phyloP scores from a whole-genome alignment of 2,888 invertebrate genomes.

The Aphodius granarius region DNA sequence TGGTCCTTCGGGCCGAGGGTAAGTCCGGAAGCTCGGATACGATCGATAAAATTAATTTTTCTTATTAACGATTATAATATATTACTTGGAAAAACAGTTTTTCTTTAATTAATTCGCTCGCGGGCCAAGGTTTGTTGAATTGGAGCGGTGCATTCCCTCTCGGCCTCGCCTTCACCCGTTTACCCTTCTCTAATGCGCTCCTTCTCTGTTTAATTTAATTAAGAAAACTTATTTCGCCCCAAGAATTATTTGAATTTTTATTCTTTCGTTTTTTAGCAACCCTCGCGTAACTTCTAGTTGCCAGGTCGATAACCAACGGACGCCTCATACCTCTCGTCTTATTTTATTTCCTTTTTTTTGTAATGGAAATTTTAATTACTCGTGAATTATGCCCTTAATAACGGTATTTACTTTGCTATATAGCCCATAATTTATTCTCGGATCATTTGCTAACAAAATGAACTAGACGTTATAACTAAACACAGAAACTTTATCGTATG shows the following conservation, averaged over 20 bases:
- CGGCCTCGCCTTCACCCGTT: background rate
- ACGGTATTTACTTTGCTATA: background rate
- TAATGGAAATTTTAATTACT: conserved; percentile 15
- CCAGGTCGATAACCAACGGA: conserved; percentile 7
- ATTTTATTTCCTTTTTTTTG: conserved; percentile 12
- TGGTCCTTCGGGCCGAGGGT: background rate
- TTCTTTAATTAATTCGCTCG: conserved; percentile 49
- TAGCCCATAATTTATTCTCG: background rate
- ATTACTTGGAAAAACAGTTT: conserved; percentile 49
- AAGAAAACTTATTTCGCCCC: conserved; percentile 39
- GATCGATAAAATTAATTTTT: conserved; percentile 53
- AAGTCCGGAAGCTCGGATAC: background rate
- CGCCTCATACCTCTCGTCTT: background rate
- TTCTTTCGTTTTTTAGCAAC: conserved; percentile 18
- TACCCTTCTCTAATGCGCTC: conserved; percentile 18
- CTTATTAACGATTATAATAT: conserved; percentile 54
- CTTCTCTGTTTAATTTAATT: conserved; percentile 50
- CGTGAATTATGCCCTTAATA: conserved; percentile 14
- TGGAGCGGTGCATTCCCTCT: conserved; percentile 6
- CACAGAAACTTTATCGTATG: background rate
- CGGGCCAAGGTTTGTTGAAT: conserved; percentile 15
- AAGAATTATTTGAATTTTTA: conserved; percentile 29
- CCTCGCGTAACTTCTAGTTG: conserved; percentile 12
- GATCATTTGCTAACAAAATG: background rate
- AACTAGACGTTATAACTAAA: too few species aligned